Percentiles rank a stretch among this genome's conserved stretches.
Evolutionary conservation across 2,113 vertebrate genomes (phyloP).

Genomic region (Lamprologus lemairii): DNA sequence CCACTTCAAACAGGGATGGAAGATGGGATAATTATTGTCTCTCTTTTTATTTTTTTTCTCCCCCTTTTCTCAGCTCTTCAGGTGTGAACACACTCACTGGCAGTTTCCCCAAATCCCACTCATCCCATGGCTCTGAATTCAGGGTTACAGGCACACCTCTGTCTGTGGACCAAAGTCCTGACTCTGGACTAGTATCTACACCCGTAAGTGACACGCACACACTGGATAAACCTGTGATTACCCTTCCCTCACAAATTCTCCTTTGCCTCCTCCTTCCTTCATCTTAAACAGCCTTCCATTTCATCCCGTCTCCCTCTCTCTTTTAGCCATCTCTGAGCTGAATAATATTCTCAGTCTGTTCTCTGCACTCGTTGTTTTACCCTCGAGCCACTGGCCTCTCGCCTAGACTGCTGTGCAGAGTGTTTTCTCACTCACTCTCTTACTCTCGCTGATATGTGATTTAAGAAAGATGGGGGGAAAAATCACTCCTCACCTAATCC

Average conservation of each 20-base stretch:
- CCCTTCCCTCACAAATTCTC: background rate
- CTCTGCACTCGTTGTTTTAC: background rate
- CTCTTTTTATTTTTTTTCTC: background rate
- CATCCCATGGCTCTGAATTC: slow-evolving; percentile 65
- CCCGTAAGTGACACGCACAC: slow-evolving; percentile 70
- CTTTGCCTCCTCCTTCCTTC: background rate
- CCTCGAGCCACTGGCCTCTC: background rate
- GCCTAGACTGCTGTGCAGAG: background rate
- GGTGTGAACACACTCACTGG: slow-evolving; percentile 75
- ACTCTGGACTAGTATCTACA: slow-evolving; percentile 74
- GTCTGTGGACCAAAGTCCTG: slow-evolving; percentile 62
- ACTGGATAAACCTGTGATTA: background rate
- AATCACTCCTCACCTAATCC: background rate
- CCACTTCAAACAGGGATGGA: background rate
- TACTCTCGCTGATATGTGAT: background rate
- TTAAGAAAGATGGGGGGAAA: background rate
- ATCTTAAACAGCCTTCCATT: background rate
- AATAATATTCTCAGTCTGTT: background rate
- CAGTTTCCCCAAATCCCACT: slow-evolving; percentile 66
- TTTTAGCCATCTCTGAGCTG: background rate
- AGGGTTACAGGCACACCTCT: slow-evolving; percentile 45
- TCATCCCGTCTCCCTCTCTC: background rate
- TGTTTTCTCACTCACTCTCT: background rate
- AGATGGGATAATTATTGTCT: background rate
- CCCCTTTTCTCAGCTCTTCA: slow-evolving; percentile 73